A percentile compares a stretch with the other conserved stretches of the same genome.
These are phyloP conservation scores for Lasioglossum malachurum DNA, from an alignment of 2,888 invertebrate genomes.

Conservation along the genomic window DNA sequence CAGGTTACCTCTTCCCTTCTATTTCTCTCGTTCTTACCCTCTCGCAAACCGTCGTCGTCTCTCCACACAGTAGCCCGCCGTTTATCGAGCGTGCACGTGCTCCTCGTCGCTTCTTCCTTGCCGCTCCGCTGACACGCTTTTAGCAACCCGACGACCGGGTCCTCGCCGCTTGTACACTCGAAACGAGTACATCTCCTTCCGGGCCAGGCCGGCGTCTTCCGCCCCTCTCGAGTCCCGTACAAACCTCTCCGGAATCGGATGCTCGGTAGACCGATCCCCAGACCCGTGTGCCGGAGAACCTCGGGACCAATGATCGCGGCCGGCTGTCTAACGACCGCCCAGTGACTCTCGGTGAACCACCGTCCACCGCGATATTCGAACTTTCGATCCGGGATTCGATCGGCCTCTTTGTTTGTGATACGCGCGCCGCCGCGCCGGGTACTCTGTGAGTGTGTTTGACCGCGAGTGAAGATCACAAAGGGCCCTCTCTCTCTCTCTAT, in stretches of 20 bases:
- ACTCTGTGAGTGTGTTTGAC: slow-evolving; percentile 52
- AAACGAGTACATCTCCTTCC: slow-evolving; percentile 24
- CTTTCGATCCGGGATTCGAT: slow-evolving; percentile 7
- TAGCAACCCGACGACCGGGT: slow-evolving; percentile 18
- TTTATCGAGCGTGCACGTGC: slow-evolving; percentile 69
- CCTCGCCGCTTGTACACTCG: slow-evolving; percentile 1
- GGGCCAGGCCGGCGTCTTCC: slow-evolving; percentile 12
- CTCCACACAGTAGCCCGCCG: slow-evolving; percentile 42
- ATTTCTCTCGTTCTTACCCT: slow-evolving; percentile 3
- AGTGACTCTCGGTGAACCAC: slow-evolving; percentile 6
- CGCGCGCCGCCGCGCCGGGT: neutral
- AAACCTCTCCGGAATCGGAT: slow-evolving; percentile 28
- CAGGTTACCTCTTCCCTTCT: slow-evolving; percentile 5
- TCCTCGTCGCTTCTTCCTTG: slow-evolving; percentile 20
- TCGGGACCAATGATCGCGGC: slow-evolving; percentile 13
- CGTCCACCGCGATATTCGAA: neutral
- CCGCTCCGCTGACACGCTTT: slow-evolving; percentile 42
- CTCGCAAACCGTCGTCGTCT: neutral
- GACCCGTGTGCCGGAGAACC: neutral
- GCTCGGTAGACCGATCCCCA: slow-evolving; percentile 11
- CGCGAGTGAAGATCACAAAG: slow-evolving; percentile 49
- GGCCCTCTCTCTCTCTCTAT: neutral
- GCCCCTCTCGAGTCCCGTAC: neutral
- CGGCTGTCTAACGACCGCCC: neutral
- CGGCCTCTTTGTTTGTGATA: slow-evolving; percentile 1